Evolutionary conservation across 2,113 vertebrate genomes (phyloP), one percentile per base, ranked within the genome.

Genomic region (Esox niger): DNA sequence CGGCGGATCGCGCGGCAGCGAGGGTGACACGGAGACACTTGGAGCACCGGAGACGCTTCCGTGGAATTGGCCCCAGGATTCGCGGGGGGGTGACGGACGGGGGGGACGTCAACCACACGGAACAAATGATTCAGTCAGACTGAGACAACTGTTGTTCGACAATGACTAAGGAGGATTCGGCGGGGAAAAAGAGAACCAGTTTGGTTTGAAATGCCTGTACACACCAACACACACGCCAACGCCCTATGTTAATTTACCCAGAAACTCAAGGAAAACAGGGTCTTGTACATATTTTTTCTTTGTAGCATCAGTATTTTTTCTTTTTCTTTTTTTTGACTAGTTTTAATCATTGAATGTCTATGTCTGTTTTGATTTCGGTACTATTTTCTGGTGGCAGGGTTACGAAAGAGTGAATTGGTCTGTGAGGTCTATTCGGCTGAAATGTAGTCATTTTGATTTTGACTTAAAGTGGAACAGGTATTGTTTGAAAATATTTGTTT

Each of bases 241-340:
- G 78, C 84, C 85, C 70, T 68, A 73, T 7, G 70, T 79, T 79
- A 3, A 92, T 91, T 93, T 91, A 77, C 81, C 78, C 72, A 47
- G 78, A 82, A 46, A 79, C 79, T 93, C 73, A 89, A 95, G 94
- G 94, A 96, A 96, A 94, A 99, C 96, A 99, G 96, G 96, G 97
- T 98, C 95, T 95, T 98, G 96, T 98, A 96, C 92, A 98, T 98
- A 98, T 79, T 90, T 92, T 94, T 97, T 95, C 91, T 98, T 99
- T 96, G 95, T 98, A 97, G 93, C 96, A 96, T 96, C 92, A 89
- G 93, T 91, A 88, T 96, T 93, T 95, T 91, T 91, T 85, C 91
- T 88, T 92, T 88, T 88, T 90, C 81, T 82, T 91, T 70, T 70
- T n/a, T 90, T 93, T 94, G 90, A 88, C 92, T 92, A 15, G 91